Conservation (phyloP, 2,797 vertebrate species). For the Danio choprae region DNA sequence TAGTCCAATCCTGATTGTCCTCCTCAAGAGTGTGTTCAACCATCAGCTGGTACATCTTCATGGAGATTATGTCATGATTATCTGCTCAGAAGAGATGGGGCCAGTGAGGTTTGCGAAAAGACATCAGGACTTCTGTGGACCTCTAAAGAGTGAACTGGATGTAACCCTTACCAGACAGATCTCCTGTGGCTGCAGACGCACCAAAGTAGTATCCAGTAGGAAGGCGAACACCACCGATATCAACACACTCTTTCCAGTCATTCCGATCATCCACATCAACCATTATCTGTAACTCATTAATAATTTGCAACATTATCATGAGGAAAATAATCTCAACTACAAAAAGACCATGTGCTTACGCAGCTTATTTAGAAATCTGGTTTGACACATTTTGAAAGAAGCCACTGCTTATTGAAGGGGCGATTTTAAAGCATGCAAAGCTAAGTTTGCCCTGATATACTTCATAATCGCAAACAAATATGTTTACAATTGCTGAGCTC, state of each 20-base stretch:
- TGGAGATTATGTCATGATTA: constrained; percentile 97
- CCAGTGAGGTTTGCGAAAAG: background rate
- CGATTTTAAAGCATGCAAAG: background rate
- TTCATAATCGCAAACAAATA: too few species aligned
- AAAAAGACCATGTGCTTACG: too few species aligned
- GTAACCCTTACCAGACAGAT: constrained; percentile 86
- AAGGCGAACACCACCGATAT: constrained; percentile 91
- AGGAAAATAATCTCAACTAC: too few species aligned
- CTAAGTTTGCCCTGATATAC: background rate
- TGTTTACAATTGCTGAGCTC: constrained; percentile 52
- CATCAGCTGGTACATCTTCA: constrained; percentile 98
- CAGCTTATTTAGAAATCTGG: too few species aligned
- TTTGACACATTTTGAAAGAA: too few species aligned
- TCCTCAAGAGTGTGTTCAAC: constrained; percentile 94
- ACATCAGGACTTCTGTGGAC: background rate
- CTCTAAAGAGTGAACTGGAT: background rate
- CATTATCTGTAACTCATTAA: constrained; percentile 84
- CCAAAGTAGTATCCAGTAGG: constrained; percentile 97
- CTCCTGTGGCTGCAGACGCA: constrained; percentile 94
- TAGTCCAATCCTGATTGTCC: constrained; percentile 95
- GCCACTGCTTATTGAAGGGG: background rate
- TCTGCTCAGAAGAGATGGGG: constrained; percentile 75
- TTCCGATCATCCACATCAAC: constrained; percentile 93
- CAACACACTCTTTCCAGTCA: constrained; percentile 97
- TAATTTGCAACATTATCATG: too few species aligned